Evolutionary conservation across 2,797 vertebrate genomes (phyloP), one percentile per base, ranked within the genome.

Genomic region (Spinus olivaceus): DNA sequence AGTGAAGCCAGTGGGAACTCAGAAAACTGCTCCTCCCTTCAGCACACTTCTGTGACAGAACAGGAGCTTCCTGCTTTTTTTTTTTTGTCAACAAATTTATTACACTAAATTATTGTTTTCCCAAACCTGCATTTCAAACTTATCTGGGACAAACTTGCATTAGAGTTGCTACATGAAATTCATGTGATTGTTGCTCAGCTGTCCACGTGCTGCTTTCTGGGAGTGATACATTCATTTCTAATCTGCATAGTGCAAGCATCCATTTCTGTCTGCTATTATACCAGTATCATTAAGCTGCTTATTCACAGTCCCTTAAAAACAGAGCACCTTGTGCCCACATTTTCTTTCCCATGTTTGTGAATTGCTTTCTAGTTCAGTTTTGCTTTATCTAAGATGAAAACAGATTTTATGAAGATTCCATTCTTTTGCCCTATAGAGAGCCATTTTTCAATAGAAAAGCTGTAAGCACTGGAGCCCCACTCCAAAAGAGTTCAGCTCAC

Each of bases 401-500:
- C 69, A 81, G 59, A 80, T 93, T 90, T 96, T 88, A 93, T 92
- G 60, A 94, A 95, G 94, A 94, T 89, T 90, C 81, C 73, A 67
- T 88, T 93, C 81, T 94, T 95, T 92, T 88, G 77, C 35, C 24
- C 71, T 89, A 46, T 90, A 88, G 79, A 87, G 80, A 80, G 25
- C 33, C 11, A 53, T 54, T 92, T 96, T 86, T 95, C 86, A 93
- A 95, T 87, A 92, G 91, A 79, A 94, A 96, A 94, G 85, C 88
- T 76, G 64, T 63, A 64, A 89, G 72, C 33, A 69, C 56, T 50
- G 47, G 9, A 95, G 78, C 42, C 41, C 50, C 49, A 63, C 80
- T 95, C 94, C 85, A 86, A 88, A 86, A 92, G 69, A 92, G 92
- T 87, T 96, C 96, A 96, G 44, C 60, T 94, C 90, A 88, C 92